Evolutionary conservation across 2,888 invertebrate species (phyloP), one percentile per base, ranked within the genome.

Genomic region (Xestoiulus laeticollis): DNA sequence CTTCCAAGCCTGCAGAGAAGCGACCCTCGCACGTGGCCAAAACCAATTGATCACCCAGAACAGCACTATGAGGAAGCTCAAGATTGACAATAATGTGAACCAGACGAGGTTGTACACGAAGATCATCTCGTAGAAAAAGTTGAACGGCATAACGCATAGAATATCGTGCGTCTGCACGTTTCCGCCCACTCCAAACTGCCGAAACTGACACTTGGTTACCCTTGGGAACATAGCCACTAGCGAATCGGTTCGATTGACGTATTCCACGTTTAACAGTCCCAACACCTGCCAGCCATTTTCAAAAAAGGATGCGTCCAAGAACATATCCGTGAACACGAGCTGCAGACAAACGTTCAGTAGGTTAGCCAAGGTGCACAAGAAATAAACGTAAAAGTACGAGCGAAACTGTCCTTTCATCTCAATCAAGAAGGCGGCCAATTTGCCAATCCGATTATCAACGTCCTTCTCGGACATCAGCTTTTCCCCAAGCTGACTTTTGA

Each of bases 111-210:
- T 43, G 85, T 22, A 33, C 33, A 38, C 88, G 88, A 90, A 90
- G 83, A 90, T 90, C 78, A 90, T 90, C 86, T 90, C 90, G 87
- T 90, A 90, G 48, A 90, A 88, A n/a, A 90, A 89, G 87, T 90
- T 90, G 32, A 90, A 83, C 8, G 90, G 90, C 38, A 90, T 87
- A n/a, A 90, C 88, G 88, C 90, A 90, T 0, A 90, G 86, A n/a
- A 90, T 90, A 88, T 90, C 90, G 53, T 90, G 89, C 30, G 84
- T 32, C 85, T 90, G 90, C 10, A 90, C 88, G 68, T 89, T 89
- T 22, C 90, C 90, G 1, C 90, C 90, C 14, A 90, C 90, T 19
- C 90, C 90, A 85, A 87, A 90, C 68, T 89, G 89, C 44, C 89
- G 88, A 87, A 90, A 90, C 16, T 89, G 89, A 87, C 90, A 90